Base-by-base conservation (phyloP, 2,888 invertebrate genomes). In the Trissolcus brochymenae region DNA sequence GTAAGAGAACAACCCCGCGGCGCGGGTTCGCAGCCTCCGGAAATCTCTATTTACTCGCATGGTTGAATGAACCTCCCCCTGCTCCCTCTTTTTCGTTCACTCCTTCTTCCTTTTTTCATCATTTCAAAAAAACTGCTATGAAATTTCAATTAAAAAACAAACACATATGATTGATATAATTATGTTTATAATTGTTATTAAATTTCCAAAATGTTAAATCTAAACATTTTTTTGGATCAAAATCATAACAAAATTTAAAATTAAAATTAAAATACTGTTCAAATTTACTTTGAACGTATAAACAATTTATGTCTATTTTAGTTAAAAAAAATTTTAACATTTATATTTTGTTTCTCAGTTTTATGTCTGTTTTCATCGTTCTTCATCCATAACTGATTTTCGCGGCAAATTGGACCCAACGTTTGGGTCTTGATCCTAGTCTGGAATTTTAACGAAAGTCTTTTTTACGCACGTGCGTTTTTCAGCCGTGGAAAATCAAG, bases 11-110 rank as follows among this genome's bases (percentile, higher is more conserved):
- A 86, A 85, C 86, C 86, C 87, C 83, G 84, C 84, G 82, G 84
- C 82, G 86, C 80, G 75, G 76, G 76, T 77, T 74, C 73, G 60
- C 77, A 81, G 81, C 83, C 83, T 83, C 88, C 88, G 88, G 87
- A 87, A 88, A 87, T 88, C 86, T 87, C 87, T 87, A 85, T 88
- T 88, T 88, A 88, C 87, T 84, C 83, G 81, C 83, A 82, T 84
- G 85, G 81, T 81, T 87, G 82, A 88, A 88, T 88, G 84, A 83
- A 79, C 82, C 78, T 76, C 75, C 75, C 61, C 54, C 46, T 53
- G 57, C 54, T 51, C 56, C 67, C 54, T 35, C 25, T 7, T 16
- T 16, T 51, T 14, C 41, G 21, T 50, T 65, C 57, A 76, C 76
- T 67, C 66, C 59, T 77, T 78, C 73, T 14, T 43, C 17, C 19